A percentile compares a stretch with the other conserved stretches of the same genome.
Evolutionary conservation across 2,113 vertebrate species (phyloP).

Genomic region (Merops nubicus): DNA sequence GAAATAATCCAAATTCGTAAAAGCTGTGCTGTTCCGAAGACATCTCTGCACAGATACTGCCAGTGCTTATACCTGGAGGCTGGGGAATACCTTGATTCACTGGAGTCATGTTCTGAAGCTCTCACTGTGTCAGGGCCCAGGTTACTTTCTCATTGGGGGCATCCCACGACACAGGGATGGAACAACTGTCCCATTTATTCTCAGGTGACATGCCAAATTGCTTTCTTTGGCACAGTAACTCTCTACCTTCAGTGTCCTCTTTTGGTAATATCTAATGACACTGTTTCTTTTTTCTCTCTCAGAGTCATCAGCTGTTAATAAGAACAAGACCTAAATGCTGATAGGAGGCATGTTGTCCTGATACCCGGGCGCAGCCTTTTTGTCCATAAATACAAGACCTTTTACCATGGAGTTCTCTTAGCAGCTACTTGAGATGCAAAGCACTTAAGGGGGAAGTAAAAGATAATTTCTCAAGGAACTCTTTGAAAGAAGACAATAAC

Average conservation of each 20-base stretch:
- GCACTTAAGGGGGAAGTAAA: background rate
- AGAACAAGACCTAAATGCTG: background rate
- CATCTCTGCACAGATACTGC: background rate
- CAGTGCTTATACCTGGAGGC: background rate
- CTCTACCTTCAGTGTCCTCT: background rate
- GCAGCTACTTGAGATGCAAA: background rate
- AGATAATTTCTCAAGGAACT: constrained; percentile 11
- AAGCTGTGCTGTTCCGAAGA: background rate
- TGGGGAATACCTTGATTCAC: background rate
- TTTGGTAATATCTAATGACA: background rate
- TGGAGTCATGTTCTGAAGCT: background rate
- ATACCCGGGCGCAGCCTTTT: background rate
- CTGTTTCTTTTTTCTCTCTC: background rate
- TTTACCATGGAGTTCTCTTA: background rate
- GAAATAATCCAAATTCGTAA: background rate
- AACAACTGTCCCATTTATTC: background rate
- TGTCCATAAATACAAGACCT: background rate
- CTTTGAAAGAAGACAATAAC: constrained; percentile 2
- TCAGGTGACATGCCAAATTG: rapidly evolving
- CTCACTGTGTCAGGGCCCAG: background rate
- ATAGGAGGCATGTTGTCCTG: background rate
- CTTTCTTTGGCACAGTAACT: background rate
- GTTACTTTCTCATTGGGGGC: background rate
- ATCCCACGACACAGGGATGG: background rate
- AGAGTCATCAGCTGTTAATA: background rate